Base-by-base conservation (phyloP, 92 coral and sea anemone species). In the Paramuricea clavata region DNA sequence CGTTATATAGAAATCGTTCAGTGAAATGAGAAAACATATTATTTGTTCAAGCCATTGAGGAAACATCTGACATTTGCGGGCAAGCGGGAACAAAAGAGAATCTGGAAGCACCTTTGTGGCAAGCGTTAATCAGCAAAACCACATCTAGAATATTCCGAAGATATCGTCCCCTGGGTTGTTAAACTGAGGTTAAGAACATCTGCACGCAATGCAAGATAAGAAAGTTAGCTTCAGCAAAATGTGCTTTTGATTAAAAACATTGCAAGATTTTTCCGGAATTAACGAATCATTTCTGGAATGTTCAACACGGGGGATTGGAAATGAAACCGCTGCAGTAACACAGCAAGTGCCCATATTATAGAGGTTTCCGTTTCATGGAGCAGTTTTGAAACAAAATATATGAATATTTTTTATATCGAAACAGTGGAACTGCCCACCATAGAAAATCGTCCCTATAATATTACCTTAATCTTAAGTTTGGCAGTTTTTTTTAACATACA, bases 81-180 rank as follows among this genome's bases (percentile, higher is more conserved):
- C 41, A 65, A 65, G 62, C n/a, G 39, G 6, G 70, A 33, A 31
- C 72, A 60, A 60, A 60, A n/a, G n/a, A n/a, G n/a, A n/a, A n/a
- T n/a, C n/a, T n/a, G n/a, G n/a, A n/a, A n/a, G n/a, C n/a, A n/a
- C n/a, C n/a, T n/a, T n/a, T n/a, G n/a, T n/a, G n/a, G n/a, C 42
- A 36, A 12, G 54, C 19, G 13, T 54, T 50, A 54, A 54, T 10
- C 62, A 16, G 19, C 62, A 54, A 54, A 54, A 21, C 6, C 19
- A 21, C 23, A 6, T 3, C 10, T 39, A 31, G 72, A 65, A 33
- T 33, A 65, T 65, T 65, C 72, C 28, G 72, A 65, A 27, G 36
- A 65, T 1, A 21, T 13, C 19, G 41, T 65, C 72, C 35, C 72
- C 72, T 65, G 72, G 13, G 72, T 21, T 2, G 62, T 17, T 54